Evolutionary conservation across 2,888 invertebrate species (phyloP).

Genomic region (Andricus quercusramuli): DNA sequence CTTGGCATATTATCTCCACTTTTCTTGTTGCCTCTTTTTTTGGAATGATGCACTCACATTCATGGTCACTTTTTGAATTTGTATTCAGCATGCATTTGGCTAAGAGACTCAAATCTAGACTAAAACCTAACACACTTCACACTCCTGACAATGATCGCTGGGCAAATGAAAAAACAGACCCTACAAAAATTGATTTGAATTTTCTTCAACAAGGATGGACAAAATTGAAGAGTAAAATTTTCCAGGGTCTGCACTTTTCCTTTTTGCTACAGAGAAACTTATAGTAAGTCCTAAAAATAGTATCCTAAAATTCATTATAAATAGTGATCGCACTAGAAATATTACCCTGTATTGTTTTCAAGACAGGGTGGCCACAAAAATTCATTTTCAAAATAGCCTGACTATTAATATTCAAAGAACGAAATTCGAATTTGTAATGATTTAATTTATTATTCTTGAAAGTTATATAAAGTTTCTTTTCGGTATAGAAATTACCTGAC

Average conservation of each 20-base stretch:
- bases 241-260: background rate
- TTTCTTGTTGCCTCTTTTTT: slow-evolving; percentile 44
- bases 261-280: slow-evolving; percentile 8
- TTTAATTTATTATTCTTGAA: too few relatives aligned
- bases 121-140: slow-evolving; percentile 28
- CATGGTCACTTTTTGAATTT: slow-evolving; percentile 12
- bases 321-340: slow-evolving; percentile 41
- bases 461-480: too few relatives aligned
- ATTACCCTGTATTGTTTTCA: slow-evolving; percentile 42
- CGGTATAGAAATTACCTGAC: too few relatives aligned
- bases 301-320: slow-evolving; percentile 10
- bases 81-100: slow-evolving; percentile 31
- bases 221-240: background rate
- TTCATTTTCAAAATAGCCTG: too few relatives aligned
- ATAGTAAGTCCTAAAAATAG: background rate
- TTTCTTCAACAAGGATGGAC: background rate
- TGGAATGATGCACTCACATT: slow-evolving; percentile 32
- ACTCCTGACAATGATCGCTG: slow-evolving; percentile 12
- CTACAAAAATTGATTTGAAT: background rate
- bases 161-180: slow-evolving; percentile 9
- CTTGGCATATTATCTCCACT: slow-evolving; percentile 44
- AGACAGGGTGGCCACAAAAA: too few relatives aligned
- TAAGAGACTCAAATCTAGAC: slow-evolving; percentile 29
- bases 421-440: too few relatives aligned
- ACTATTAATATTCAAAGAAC: too few relatives aligned